Evolutionary conservation across 92 coral and sea anemone species (phyloP).

Genomic region (Porites lobata): DNA sequence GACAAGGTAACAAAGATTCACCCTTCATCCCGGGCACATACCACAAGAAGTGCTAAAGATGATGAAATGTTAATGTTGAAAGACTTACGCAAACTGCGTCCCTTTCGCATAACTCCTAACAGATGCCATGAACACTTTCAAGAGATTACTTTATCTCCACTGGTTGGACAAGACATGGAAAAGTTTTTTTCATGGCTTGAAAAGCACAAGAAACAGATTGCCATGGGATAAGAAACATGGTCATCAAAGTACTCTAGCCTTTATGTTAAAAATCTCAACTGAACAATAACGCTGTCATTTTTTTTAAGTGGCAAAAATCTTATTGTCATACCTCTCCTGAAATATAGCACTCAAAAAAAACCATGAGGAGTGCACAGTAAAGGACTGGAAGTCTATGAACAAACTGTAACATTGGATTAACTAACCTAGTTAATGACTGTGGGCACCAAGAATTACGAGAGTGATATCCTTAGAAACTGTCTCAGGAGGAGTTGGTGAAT

Average conservation of each 20-base stretch:
- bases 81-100: slow-evolving; percentile 3
- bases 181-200: slow-evolving; percentile 21
- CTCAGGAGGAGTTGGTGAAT: too few relatives aligned
- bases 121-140: neutral
- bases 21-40: neutral
- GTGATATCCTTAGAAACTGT: too few relatives aligned
- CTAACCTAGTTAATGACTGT: too few relatives aligned
- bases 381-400: too few relatives aligned
- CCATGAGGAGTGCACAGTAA: too few relatives aligned
- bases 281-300: too few relatives aligned
- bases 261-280: too few relatives aligned
- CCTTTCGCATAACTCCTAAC: neutral
- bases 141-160: neutral
- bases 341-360: too few relatives aligned
- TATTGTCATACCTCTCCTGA: too few relatives aligned
- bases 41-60: neutral
- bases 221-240: neutral
- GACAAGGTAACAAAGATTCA: neutral
- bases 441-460: too few relatives aligned
- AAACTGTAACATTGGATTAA: too few relatives aligned
- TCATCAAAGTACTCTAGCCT: neutral
- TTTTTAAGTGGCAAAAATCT: too few relatives aligned
- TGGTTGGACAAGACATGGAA: slow-evolving; percentile 8
- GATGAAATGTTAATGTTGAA: neutral
- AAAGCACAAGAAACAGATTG: slow-evolving; percentile 23